phyloP scores from a whole-genome alignment of 2,888 invertebrate species.

The Aproaerema taeniolella region DNA sequence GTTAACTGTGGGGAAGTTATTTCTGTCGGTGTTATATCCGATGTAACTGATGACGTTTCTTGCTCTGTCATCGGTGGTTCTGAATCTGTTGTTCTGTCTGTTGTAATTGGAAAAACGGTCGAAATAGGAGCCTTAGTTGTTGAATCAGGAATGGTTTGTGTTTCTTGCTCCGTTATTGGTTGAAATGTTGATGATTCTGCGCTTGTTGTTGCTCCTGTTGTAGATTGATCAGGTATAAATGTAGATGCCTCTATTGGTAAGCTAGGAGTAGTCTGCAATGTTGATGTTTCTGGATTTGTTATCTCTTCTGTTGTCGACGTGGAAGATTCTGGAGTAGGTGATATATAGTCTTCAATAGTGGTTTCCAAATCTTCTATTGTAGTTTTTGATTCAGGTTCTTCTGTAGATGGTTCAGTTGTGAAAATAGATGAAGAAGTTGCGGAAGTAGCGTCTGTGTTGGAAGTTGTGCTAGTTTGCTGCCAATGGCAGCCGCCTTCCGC shows the following conservation, averaged over 20 bases:
- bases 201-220: background rate
- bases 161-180: background rate
- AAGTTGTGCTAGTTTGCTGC: too few species aligned
- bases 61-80: too few species aligned
- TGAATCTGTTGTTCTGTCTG: background rate
- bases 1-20: background rate
- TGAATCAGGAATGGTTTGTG: background rate
- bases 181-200: too few species aligned
- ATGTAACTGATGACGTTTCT: background rate
- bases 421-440: too few species aligned
- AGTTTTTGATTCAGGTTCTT: conserved; percentile 11
- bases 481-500: conserved; percentile 8
- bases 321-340: background rate
- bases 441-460: too few species aligned
- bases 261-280: too few species aligned
- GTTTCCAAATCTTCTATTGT: background rate
- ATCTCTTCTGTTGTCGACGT: too few species aligned
- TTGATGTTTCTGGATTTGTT: too few species aligned
- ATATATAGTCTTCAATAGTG: background rate
- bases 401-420: too few species aligned
- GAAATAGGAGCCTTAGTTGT: background rate
- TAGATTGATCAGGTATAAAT: background rate
- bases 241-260: too few species aligned
- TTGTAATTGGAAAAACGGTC: too few species aligned
- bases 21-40: background rate